Evolutionary conservation across 2,113 vertebrate species (phyloP).

Genomic region (Festucalex cinctus): DNA sequence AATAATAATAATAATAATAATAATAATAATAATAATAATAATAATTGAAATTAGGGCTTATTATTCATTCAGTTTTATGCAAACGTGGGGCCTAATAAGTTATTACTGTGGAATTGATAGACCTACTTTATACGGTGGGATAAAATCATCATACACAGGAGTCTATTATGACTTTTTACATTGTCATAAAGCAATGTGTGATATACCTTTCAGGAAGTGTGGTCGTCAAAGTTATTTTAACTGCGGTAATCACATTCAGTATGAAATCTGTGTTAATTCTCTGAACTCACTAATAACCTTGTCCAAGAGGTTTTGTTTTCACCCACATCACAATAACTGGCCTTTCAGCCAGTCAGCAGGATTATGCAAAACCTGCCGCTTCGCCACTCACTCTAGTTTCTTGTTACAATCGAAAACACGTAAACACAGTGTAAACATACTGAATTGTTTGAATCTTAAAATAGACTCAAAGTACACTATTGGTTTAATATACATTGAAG

Average conservation of each 20-base stretch:
- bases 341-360: slow-evolving; percentile 7
- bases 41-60: too few species aligned
- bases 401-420: not conserved
- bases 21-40: too few species aligned
- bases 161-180: not conserved
- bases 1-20: too few species aligned
- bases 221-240: not conserved
- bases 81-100: not conserved
- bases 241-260: not conserved
- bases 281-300: not conserved
- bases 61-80: not conserved
- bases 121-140: too few species aligned
- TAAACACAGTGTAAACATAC: slow-evolving; percentile 20
- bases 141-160: not conserved
- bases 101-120: not conserved
- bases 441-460: slow-evolving; percentile 36
- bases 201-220: not conserved
- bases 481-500: slow-evolving; percentile 25
- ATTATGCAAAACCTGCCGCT: not conserved
- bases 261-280: not conserved
- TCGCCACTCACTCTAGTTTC: not conserved
- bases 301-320: not conserved
- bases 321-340: slow-evolving; percentile 1
- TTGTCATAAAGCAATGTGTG: not conserved
- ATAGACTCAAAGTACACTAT: slow-evolving; percentile 25